Percentiles rank a stretch among this genome's conserved stretches.
These are phyloP conservation scores for Hemiscyllium ocellatum DNA, from an alignment of 2,113 vertebrate species.

Conservation along the genomic window DNA sequence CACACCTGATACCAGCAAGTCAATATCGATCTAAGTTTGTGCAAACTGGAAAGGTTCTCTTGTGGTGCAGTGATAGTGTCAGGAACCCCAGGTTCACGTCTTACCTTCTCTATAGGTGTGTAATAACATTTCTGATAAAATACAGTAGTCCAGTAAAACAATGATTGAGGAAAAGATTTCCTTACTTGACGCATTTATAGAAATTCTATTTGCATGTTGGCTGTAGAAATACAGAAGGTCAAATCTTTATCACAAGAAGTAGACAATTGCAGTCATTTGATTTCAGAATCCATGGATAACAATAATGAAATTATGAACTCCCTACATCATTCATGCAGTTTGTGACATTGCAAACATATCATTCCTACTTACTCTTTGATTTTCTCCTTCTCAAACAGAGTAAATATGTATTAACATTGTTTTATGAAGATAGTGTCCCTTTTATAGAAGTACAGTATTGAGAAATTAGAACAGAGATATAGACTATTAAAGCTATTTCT, in stretches of 20 bases:
- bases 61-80: no score
- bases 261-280: not conserved
- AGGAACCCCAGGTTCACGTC: no score
- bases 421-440: not conserved
- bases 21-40: not conserved
- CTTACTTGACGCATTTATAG: not conserved
- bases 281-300: not conserved
- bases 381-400: not conserved
- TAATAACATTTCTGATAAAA: no score
- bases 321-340: not conserved
- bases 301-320: not conserved
- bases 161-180: not conserved
- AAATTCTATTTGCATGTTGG: not conserved
- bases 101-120: no score
- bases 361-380: not conserved
- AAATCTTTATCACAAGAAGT: not conserved
- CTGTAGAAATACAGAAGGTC: not conserved
- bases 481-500: not conserved
- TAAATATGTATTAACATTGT: not conserved
- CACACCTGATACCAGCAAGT: not conserved
- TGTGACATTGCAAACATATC: not conserved
- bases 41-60: not conserved
- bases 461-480: not conserved
- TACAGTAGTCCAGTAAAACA: no score
- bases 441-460: not conserved